These are phyloP conservation scores for Drosophila novamexicana DNA, from an alignment of 1,140 invertebrate genomes.

Conservation along the genomic window DNA sequence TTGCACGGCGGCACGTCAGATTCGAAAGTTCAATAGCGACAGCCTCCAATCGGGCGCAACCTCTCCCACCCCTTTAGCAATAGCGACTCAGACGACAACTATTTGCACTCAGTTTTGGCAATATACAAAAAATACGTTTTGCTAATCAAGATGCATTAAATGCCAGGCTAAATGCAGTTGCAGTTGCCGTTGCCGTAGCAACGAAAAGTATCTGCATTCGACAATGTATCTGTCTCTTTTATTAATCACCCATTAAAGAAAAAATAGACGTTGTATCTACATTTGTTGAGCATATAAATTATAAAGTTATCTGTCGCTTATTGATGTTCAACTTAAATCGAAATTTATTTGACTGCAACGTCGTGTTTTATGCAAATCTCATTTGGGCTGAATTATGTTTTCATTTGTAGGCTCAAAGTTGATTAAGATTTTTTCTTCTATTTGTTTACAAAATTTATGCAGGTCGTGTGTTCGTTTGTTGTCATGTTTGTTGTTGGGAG, in stretches of 20 bases:
- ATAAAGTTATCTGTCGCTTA: conserved; percentile 64
- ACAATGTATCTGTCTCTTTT: conserved; percentile 22
- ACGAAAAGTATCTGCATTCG: neutral
- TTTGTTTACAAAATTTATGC: conserved; percentile 50
- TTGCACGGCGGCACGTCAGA: conserved; percentile 64
- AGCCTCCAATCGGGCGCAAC: neutral
- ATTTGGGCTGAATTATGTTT: conserved; percentile 76
- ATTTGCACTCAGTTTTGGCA: conserved; percentile 43
- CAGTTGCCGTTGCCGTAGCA: conserved; percentile 11
- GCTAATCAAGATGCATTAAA: conserved; percentile 59
- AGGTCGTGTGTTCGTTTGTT: conserved; percentile 53
- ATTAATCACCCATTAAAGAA: conserved; percentile 54
- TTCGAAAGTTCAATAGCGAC: conserved; percentile 67
- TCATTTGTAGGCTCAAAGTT: conserved; percentile 68
- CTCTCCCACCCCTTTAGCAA: neutral
- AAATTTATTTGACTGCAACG: conserved; percentile 77
- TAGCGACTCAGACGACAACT: conserved; percentile 28
- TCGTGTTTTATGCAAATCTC: conserved; percentile 76
- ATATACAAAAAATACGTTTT: neutral
- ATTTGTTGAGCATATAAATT: conserved; percentile 74
- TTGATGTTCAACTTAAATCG: conserved; percentile 33
- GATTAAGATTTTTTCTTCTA: conserved; percentile 64
- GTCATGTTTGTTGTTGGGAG: conserved; percentile 38
- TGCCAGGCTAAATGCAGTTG: conserved; percentile 43
- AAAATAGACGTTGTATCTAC: conserved; percentile 59